Evolutionary conservation across 2,888 invertebrate genomes (phyloP).

Genomic region (Diaperis boleti): DNA sequence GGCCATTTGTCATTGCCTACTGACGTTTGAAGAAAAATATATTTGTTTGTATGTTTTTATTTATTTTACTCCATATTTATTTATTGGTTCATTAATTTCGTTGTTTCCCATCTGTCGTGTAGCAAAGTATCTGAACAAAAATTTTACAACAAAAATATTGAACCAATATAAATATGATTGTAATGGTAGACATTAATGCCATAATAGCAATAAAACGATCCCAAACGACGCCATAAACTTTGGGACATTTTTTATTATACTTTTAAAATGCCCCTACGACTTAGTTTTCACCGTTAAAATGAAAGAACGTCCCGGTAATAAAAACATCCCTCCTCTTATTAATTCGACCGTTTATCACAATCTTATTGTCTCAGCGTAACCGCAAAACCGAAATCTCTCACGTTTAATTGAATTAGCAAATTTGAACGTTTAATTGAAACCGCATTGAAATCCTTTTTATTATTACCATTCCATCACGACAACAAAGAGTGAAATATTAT

Average conservation of each 20-base stretch:
- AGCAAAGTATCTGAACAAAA: not conserved
- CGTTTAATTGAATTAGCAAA: not conserved
- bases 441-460: constrained; percentile 5
- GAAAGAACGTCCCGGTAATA: constrained; percentile 8
- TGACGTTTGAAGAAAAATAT: too few species aligned
- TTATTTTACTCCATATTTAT: too few species aligned
- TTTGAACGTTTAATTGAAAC: constrained; percentile 7
- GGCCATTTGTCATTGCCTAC: too few species aligned
- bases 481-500: not conserved
- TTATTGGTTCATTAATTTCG: too few species aligned
- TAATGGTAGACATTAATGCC: constrained; percentile 34
- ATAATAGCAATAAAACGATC: constrained; percentile 28
- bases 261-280: constrained; percentile 32
- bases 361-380: too few species aligned
- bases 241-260: constrained; percentile 25
- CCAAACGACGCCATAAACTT: constrained; percentile 26
- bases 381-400: not conserved
- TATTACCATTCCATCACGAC: not conserved
- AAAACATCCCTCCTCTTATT: not conserved
- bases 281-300: constrained; percentile 15
- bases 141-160: constrained; percentile 2
- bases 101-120: not conserved
- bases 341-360: not conserved
- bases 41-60: too few species aligned
- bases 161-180: constrained; percentile 32